Percentiles rank a stretch among this genome's conserved stretches.
Evolutionary conservation across 2,888 invertebrate genomes (phyloP).

Genomic region (Rambutsinella grinnellia): DNA sequence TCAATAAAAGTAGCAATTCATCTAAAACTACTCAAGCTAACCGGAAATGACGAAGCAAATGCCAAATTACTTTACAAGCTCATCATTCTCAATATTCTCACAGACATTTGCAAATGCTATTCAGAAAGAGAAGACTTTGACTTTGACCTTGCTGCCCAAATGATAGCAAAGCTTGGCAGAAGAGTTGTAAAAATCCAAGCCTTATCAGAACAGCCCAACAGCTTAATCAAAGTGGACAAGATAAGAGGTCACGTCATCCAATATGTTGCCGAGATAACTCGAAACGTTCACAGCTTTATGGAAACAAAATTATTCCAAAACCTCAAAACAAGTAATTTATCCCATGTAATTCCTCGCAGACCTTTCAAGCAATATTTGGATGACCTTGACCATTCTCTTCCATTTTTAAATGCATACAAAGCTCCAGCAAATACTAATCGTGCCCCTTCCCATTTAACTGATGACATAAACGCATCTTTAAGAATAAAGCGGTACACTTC

Average conservation of each 20-base stretch:
- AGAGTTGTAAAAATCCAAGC: constrained; percentile 10
- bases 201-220: not conserved
- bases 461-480: not conserved
- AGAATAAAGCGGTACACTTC: not conserved
- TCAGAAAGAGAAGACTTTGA: not conserved
- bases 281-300: not conserved
- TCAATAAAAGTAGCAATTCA: not conserved
- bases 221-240: not conserved
- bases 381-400: not conserved
- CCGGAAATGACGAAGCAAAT: not conserved
- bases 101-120: not conserved
- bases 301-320: not conserved
- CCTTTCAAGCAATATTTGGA: not conserved
- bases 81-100: constrained; percentile 7
- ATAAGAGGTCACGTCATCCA: not conserved
- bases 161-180: constrained; percentile 27
- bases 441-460: not conserved
- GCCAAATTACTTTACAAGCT: constrained; percentile 22
- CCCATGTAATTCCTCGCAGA: not conserved
- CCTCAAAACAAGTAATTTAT: not conserved
- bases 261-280: not conserved
- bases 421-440: not conserved
- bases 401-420: not conserved
- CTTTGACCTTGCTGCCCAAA: constrained; percentile 18
- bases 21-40: not conserved